Conservation (phyloP, 2,888 invertebrate genomes). For the Agrilus cyanescens region DNA sequence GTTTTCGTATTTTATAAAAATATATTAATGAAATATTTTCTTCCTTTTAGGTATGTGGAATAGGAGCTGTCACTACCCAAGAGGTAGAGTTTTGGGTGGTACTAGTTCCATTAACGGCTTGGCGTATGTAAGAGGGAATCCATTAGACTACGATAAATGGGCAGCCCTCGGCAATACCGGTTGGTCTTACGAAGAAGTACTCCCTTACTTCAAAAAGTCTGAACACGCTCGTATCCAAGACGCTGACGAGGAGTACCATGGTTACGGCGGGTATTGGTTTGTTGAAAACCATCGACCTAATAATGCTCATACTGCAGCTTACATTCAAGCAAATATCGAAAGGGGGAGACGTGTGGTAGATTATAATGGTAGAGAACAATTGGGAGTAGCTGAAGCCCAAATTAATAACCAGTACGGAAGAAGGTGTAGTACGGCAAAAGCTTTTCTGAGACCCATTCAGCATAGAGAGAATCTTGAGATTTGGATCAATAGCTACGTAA, state of each 20-base stretch:
- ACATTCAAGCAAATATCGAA: slow-evolving; percentile 52
- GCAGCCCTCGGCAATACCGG: slow-evolving; percentile 25
- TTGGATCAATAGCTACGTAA: slow-evolving; percentile 41
- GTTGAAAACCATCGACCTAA: slow-evolving; percentile 51
- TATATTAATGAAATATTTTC: neutral
- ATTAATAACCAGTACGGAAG: slow-evolving; percentile 47
- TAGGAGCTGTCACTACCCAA: slow-evolving; percentile 11
- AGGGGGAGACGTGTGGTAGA: slow-evolving; percentile 54
- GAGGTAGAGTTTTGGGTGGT: slow-evolving; percentile 18
- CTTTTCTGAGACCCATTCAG: slow-evolving; percentile 44
- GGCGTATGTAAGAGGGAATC: slow-evolving; percentile 16
- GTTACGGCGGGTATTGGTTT: slow-evolving; percentile 51
- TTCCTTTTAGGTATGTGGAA: slow-evolving; percentile 15
- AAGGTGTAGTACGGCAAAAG: slow-evolving; percentile 46
- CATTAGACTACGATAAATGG: slow-evolving; percentile 16
- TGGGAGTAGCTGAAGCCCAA: slow-evolving; percentile 52
- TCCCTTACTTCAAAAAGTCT: slow-evolving; percentile 27
- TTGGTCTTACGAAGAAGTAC: slow-evolving; percentile 34
- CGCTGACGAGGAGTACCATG: slow-evolving; percentile 51
- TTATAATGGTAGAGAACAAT: slow-evolving; percentile 48
- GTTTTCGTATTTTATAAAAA: neutral
- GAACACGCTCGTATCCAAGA: slow-evolving; percentile 30
- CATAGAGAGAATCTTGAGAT: slow-evolving; percentile 44
- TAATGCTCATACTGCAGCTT: slow-evolving; percentile 40
- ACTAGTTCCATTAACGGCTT: slow-evolving; percentile 17